Evolutionary conservation across 2,113 vertebrate species (phyloP).

Genomic region (Mormyrus lacerda): DNA sequence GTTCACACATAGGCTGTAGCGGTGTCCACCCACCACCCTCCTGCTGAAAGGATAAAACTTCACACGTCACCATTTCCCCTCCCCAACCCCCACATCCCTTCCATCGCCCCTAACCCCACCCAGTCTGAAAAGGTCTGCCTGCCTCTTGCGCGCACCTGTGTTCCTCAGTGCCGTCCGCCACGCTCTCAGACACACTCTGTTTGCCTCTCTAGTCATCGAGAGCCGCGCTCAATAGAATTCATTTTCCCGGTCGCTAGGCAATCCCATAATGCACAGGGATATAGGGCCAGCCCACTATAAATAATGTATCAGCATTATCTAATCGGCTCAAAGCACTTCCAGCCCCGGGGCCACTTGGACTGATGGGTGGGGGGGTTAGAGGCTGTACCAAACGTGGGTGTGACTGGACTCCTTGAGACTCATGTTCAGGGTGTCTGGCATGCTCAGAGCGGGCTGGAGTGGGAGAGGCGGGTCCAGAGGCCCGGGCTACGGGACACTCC

Average conservation of each 20-base stretch:
- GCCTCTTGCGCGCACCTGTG: background rate
- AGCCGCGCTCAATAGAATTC: constrained; percentile 53
- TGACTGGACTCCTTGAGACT: background rate
- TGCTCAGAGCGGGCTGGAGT: background rate
- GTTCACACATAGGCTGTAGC: background rate
- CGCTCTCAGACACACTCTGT: constrained; percentile 14
- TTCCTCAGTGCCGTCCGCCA: background rate
- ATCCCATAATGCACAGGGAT: constrained; percentile 58
- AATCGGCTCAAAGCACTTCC: constrained; percentile 54
- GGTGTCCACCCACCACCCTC: background rate
- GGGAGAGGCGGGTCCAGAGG: background rate
- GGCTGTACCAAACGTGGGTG: background rate
- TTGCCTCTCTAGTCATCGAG: constrained; percentile 46
- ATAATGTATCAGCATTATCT: constrained; percentile 72
- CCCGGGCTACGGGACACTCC: background rate
- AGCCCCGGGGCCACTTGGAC: constrained; percentile 49
- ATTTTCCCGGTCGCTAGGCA: constrained; percentile 69
- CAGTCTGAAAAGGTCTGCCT: background rate
- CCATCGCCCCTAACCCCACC: background rate
- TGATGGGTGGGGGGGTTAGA: constrained; percentile 27
- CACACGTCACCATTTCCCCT: background rate
- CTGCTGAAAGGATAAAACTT: background rate
- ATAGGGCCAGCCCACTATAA: constrained; percentile 67
- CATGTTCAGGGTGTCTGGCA: background rate
- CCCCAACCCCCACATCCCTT: background rate